These are phyloP conservation scores for Eumacrocentrus americanus DNA, from an alignment of 2,888 invertebrate species.

Conservation along the genomic window DNA sequence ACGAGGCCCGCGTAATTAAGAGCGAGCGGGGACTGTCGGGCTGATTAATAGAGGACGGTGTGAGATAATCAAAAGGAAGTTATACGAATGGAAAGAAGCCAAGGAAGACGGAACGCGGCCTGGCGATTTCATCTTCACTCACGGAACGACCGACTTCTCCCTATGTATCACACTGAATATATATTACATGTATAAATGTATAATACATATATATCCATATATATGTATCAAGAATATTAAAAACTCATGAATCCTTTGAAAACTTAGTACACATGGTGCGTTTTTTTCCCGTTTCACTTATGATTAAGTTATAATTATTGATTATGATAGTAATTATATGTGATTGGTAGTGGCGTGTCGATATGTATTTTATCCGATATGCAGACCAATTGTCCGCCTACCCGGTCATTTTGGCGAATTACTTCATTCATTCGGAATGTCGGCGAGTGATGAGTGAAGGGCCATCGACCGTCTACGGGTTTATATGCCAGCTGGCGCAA, in stretches of 20 bases:
- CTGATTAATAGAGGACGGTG: conserved; percentile 60
- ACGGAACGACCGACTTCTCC: neutral
- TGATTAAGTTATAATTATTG: conserved; percentile 4
- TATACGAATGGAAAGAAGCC: conserved; percentile 55
- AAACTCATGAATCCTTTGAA: neutral
- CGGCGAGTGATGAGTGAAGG: conserved; percentile 28
- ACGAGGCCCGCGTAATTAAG: conserved; percentile 57
- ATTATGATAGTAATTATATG: conserved; percentile 9
- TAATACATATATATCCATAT: conserved; percentile 30
- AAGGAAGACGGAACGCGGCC: conserved; percentile 37
- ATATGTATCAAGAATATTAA: conserved; percentile 31
- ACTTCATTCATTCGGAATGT: conserved; percentile 26
- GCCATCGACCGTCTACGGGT: conserved; percentile 31
- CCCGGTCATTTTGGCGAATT: conserved; percentile 21
- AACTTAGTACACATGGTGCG: neutral
- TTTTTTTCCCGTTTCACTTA: neutral
- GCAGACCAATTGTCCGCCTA: conserved; percentile 4
- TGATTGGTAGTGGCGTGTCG: neutral
- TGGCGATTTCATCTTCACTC: conserved; percentile 30
- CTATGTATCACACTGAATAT: conserved; percentile 8
- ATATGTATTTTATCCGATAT: conserved; percentile 7
- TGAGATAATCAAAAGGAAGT: conserved; percentile 61
- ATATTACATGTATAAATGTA: conserved; percentile 19
- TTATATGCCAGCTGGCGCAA: conserved; percentile 32
- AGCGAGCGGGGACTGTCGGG: conserved; percentile 54